These are phyloP conservation scores for Ardeotis arabs DNA, from an alignment of 2,113 vertebrate species.

Conservation along the genomic window DNA sequence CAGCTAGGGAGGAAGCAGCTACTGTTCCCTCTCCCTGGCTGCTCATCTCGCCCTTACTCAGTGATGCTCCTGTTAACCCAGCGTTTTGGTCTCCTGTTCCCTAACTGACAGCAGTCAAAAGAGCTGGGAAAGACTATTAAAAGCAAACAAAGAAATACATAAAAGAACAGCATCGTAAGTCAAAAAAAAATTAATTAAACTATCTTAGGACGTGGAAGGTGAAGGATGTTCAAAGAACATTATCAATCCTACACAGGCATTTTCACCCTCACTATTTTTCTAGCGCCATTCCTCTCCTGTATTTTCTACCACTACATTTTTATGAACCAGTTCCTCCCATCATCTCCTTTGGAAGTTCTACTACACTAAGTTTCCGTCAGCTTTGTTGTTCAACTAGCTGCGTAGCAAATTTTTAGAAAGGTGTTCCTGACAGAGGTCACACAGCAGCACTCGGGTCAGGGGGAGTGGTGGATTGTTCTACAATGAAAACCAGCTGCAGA, in stretches of 20 bases:
- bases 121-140: not conserved
- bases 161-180: not conserved
- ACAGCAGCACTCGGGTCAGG: accelerated
- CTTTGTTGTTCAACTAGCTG: not conserved
- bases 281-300: not conserved
- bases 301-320: not conserved
- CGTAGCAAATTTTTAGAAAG: accelerated
- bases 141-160: not conserved
- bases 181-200: not conserved
- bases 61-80: no score
- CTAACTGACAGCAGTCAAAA: not conserved
- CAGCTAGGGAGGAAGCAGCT: not conserved
- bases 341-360: not conserved
- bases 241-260: not conserved
- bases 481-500: not conserved
- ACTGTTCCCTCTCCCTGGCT: not conserved
- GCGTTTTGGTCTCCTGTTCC: not conserved
- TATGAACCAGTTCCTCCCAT: not conserved
- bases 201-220: no score
- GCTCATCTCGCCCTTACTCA: no score
- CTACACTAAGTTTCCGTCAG: not conserved
- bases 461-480: not conserved
- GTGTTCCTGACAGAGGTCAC: not conserved
- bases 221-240: not conserved
- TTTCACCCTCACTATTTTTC: not conserved